Evolutionary conservation across 2,797 vertebrate genomes (phyloP), one percentile per base, ranked within the genome.

Genomic region (Tenualosa thibaudeaui): DNA sequence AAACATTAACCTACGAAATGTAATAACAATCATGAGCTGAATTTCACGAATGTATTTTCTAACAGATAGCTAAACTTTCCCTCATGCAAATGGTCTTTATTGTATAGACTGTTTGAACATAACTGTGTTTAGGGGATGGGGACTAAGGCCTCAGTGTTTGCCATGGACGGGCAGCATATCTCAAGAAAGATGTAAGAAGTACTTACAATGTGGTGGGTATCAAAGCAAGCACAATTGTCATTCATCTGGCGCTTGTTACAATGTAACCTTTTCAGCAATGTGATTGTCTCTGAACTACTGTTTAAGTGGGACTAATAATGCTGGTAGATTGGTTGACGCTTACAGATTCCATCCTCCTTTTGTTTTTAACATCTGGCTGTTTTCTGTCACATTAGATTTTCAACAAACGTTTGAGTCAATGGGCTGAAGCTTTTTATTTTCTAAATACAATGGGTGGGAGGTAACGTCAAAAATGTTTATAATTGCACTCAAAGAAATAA

Each of bases 391-490:
- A 49, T 49, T 49, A 49, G 46, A 49, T 49, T 49, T 78, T 40
- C 19, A 46, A 75, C 15, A 43, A 19, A 40, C 0, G 17, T 78
- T 78, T 78, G 37, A 78, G 40, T 78, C 19, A 2, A 46, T 43
- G 71, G 71, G 71, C 31, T 75, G 68, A 40, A 31, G 68, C 71
- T 46, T 78, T 78, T 78, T 75, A 75, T 75, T 75, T 15, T 43
- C 17, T 43, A 78, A 78, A 78, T 78, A 43, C 40, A n/a, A 26
- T 82, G 84, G 85, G 50, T 84, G 81, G 54, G 40, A 86, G 9
- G 81, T 89, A 60, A 19, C 60, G 87, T 91, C 89, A 78, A n/a
- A 78, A 40, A 78, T 43, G 17, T 78, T 78, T 78, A 37, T 78
- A 78, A 78, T 78, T 78, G 71, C 71, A 78, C 71, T 78, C 71